Evolutionary conservation across 30 jellyfish, hydroid and myxozoan species (phyloP), one percentile per base, ranked within the genome.

Genomic region (Hydractinia echinata): DNA sequence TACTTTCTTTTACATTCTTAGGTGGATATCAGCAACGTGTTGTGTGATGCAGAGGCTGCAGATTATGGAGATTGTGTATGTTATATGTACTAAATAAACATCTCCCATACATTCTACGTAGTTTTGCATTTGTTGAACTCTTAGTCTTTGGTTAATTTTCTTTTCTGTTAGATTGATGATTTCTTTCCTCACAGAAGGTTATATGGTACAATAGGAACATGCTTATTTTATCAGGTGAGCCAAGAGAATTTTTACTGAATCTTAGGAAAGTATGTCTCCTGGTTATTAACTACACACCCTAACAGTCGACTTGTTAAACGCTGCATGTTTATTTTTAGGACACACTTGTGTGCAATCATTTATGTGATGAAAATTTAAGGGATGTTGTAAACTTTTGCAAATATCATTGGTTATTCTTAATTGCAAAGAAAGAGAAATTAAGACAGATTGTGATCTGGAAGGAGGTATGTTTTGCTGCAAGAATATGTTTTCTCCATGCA

Each of bases 21-120:
- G 95, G 94, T 88, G 6, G 90, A 85, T 82, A 81, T 93, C 72
- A 84, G 96, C 82, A 86, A 81, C 72, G 86, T 85, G 19, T 58
- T 93, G 6, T 74, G 95, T 62, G 99, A 93, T 79, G 95, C 95
- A 4, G 99, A 93, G 67, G 95, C 99, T 15, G 99, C 99, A 39
- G 99, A 93, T 77, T 93, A 93, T 67, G 99, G 99, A 0, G 96
- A 87, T 61, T 93, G 89, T 71, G 99, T 93, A 81, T 83, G 99
- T 83, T 6, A 16, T 30, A 30, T 30, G 2, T 30, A 6, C 16
- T 1, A 7, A 49, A 19, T 21, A 19, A 50, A 72, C 76, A 9
- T 0, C 77, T 76, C 21, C 16, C 44, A 73, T 50, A 21, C 11
- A 73, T 30, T 73, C 44, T 16, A n/a, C 78, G 9, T 49, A 49